Percentiles rank a stretch among this genome's conserved stretches.
These are phyloP conservation scores for Sminthopsis crassicaudata DNA, from an alignment of 2,113 vertebrate genomes.

Conservation along the genomic window DNA sequence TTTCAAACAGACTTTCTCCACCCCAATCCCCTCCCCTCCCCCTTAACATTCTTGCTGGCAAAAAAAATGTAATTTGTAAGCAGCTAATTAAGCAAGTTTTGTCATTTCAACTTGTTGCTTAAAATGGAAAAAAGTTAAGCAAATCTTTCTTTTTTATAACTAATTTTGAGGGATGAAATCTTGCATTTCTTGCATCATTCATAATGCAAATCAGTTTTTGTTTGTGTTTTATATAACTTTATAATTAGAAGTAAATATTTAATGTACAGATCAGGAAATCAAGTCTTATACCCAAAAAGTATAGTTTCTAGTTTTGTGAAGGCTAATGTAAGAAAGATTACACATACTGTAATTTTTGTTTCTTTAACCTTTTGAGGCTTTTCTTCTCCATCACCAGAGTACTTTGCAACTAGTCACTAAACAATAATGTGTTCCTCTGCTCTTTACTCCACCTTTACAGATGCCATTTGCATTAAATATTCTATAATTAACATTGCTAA, in stretches of 20 bases:
- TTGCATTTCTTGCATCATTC: conserved; percentile 81
- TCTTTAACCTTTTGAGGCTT: conserved; percentile 73
- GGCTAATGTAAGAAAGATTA: conserved; percentile 73
- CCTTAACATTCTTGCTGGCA: conserved; percentile 76
- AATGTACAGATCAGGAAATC: conserved; percentile 80
- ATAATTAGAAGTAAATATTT: conserved; percentile 84
- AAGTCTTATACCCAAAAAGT: conserved; percentile 60
- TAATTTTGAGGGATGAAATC: conserved; percentile 70
- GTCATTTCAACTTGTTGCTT: conserved; percentile 80
- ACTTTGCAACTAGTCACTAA: conserved; percentile 76
- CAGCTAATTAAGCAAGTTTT: conserved; percentile 84
- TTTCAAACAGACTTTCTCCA: conserved; percentile 75
- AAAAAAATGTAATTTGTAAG: conserved; percentile 80
- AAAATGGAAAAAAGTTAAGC: conserved; percentile 75
- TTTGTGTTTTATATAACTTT: conserved; percentile 76
- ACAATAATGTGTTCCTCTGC: conserved; percentile 61
- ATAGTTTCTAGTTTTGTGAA: conserved; percentile 53
- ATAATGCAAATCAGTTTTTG: conserved; percentile 84
- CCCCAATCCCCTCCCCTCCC: not conserved
- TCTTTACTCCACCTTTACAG: conserved; percentile 75
- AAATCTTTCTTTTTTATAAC: conserved; percentile 76
- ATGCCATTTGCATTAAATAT: conserved; percentile 56
- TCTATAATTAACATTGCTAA: conserved; percentile 62
- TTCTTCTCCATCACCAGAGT: conserved; percentile 70
- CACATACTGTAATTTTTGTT: conserved; percentile 64